Evolutionary conservation across 1,140 invertebrate genomes (phyloP), one percentile per base, ranked within the genome.

Genomic region (Dolichoris vasculosae): DNA sequence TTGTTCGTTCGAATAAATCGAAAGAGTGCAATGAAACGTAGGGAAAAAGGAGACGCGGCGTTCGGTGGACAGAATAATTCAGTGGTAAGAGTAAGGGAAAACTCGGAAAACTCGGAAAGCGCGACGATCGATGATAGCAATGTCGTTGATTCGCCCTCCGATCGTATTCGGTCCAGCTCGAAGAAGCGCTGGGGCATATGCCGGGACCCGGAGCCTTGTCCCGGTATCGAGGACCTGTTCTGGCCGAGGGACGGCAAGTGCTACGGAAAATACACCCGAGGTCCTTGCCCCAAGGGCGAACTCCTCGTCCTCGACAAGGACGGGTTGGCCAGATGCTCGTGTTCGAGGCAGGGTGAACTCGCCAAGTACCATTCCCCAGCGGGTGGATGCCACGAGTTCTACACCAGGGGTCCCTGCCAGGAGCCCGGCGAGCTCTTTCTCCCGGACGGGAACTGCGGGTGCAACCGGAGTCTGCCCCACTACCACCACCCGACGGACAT

Each of bases 201-300:
- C 89, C 94, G 95, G 88, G 92, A 94, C 79, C 94, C 95, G 0
- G 94, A 95, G 88, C 86, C 93, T 76, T 96, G 96, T 88, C 88
- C 93, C 4, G 94, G 95, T 84, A 92, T 93, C 48, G 95, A 94
- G 63, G 91, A 96, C 89, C 85, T 97, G 11, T 96, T 95, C 87
- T 97, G 96, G 96, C 96, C 96, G 0, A 93, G 93, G 64, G 95
- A 96, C 88, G 94, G 94, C 51, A 95, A 95, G 82, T 97, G 97
- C 90, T 97, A 97, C 90, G 93, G 94, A 40, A 93, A 94, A 69
- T 91, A 95, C 11, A 95, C 94, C 0, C 95, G 94, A 90, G 97
- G 97, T 0, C 97, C 97, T 0, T 97, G 97, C 90, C 94, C 95
- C 2, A 95, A 95, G 84, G 97, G 97, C 0, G 95, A 96, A 84